A percentile compares a stretch with the other conserved stretches of the same genome.
Conservation (phyloP, 1,140 invertebrate species). For the Elymnias hypermnestra region DNA sequence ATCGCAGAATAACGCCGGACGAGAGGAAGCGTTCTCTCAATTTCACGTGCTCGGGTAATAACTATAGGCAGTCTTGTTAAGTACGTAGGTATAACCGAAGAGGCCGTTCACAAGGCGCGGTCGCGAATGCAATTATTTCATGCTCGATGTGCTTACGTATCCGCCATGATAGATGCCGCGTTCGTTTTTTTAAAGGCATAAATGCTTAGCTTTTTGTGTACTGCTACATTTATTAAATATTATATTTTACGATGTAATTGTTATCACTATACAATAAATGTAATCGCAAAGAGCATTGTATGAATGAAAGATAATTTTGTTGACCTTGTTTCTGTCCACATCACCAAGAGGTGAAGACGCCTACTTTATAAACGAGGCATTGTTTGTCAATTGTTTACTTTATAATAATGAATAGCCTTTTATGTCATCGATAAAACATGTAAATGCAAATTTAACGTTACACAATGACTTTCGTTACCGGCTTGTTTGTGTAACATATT, state of each 20-base stretch:
- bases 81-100: conserved; percentile 38
- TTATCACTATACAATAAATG: conserved; percentile 16
- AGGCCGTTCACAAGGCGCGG: conserved; percentile 59
- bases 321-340: conserved; percentile 28
- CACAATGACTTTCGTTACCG: neutral
- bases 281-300: too few relatives aligned
- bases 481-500: neutral
- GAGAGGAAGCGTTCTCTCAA: conserved; percentile 31
- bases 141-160: conserved; percentile 49
- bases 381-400: conserved; percentile 1
- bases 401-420: neutral
- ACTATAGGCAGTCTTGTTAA: conserved; percentile 50
- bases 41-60: conserved; percentile 50
- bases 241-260: conserved; percentile 29
- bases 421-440: conserved; percentile 2
- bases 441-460: neutral
- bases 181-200: conserved; percentile 25
- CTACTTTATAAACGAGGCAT: neutral
- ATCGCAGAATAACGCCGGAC: conserved; percentile 30
- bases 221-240: neutral
- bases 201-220: too few relatives aligned
- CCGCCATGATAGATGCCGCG: conserved; percentile 49
- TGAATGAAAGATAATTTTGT: conserved; percentile 47
- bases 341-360: neutral
- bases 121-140: conserved; percentile 69